These are phyloP conservation scores for Mycalesis mineus DNA, from an alignment of 2,888 invertebrate genomes.

Conservation along the genomic window DNA sequence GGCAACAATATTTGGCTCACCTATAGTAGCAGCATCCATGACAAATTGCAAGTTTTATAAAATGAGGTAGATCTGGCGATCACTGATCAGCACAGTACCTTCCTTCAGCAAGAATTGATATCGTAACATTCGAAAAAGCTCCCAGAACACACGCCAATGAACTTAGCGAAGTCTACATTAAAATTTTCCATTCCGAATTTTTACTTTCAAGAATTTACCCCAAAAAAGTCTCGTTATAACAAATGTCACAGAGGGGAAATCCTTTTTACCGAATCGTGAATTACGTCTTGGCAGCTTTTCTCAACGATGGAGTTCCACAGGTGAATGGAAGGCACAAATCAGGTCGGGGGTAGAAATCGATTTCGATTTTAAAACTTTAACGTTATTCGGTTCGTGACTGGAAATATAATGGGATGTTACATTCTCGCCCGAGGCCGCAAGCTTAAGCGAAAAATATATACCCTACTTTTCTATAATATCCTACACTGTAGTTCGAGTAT, in stretches of 20 bases:
- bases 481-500: neutral
- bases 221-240: slow-evolving; percentile 28
- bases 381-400: slow-evolving; percentile 35
- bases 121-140: too few species aligned
- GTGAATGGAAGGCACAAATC: slow-evolving; percentile 43
- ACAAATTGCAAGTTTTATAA: too few species aligned
- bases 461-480: neutral
- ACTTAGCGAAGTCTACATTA: neutral
- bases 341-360: slow-evolving; percentile 48
- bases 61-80: too few species aligned
- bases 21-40: too few species aligned
- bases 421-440: slow-evolving; percentile 18
- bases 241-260: slow-evolving; percentile 26
- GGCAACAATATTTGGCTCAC: too few species aligned
- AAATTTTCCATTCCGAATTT: slow-evolving; percentile 5
- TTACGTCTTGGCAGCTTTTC: slow-evolving; percentile 27
- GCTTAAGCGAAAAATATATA: slow-evolving; percentile 8
- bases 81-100: too few species aligned
- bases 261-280: slow-evolving; percentile 27
- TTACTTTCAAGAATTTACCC: slow-evolving; percentile 10
- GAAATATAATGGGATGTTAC: slow-evolving; percentile 33
- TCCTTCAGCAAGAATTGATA: too few species aligned
- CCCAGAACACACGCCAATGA: too few species aligned
- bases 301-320: slow-evolving; percentile 31
- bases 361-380: slow-evolving; percentile 44